phyloP scores from a whole-genome alignment of 2,888 invertebrate species.

The Ormyrus pomaceus region DNA sequence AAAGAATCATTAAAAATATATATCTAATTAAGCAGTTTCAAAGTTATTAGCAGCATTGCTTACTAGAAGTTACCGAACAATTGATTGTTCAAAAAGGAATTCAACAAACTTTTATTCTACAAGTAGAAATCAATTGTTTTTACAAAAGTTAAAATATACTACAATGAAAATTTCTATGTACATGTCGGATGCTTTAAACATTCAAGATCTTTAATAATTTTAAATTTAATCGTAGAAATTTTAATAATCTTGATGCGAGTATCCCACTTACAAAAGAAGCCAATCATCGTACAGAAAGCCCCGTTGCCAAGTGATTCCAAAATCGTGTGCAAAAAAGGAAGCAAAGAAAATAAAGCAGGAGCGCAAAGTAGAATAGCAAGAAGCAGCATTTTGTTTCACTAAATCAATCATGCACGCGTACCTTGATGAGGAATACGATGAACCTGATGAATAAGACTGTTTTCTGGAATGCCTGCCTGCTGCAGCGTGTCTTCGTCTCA shows the following conservation, averaged over 20 bases:
- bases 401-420: constrained; percentile 61
- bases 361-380: background rate
- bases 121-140: no score
- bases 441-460: constrained; percentile 85
- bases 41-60: no score
- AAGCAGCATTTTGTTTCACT: background rate
- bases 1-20: no score
- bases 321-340: background rate
- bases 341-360: background rate
- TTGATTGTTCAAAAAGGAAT: no score
- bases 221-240: no score
- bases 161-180: no score
- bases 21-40: no score
- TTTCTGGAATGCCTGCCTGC: constrained; percentile 73
- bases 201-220: no score
- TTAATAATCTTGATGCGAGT: background rate
- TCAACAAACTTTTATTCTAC: no score
- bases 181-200: no score
- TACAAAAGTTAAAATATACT: no score
- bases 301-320: background rate
- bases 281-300: constrained; percentile 23
- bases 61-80: no score
- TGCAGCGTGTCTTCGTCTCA: constrained; percentile 66
- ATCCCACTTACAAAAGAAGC: background rate
- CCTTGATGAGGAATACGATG: constrained; percentile 82